Conservation (phyloP, 2,888 invertebrate species). For the Dorcus hopei region DNA sequence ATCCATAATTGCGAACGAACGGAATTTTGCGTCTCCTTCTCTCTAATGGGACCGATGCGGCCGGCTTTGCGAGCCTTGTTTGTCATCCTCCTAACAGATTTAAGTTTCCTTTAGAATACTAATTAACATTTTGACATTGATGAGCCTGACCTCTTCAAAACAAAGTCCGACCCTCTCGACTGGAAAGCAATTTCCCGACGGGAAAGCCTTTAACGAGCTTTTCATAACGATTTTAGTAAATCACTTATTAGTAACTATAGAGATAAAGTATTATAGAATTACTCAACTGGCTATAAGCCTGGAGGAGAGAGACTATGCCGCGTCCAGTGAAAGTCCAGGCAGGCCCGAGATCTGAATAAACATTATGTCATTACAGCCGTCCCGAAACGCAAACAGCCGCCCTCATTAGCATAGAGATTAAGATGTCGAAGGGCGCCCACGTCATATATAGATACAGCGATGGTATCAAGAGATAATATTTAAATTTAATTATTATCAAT, state of each 20-base stretch:
- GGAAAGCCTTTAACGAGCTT: constrained; percentile 23
- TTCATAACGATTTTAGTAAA: constrained; percentile 26
- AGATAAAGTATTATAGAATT: constrained; percentile 20
- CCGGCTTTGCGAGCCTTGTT: constrained; percentile 20
- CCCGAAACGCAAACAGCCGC: constrained; percentile 27
- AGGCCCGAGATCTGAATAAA: constrained; percentile 29
- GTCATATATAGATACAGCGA: constrained; percentile 1
- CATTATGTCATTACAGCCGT: constrained; percentile 27
- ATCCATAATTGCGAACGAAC: constrained; percentile 27
- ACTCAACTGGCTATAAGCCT: constrained; percentile 23
- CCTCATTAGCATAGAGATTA: constrained; percentile 33
- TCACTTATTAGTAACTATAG: constrained; percentile 19
- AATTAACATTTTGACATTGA: constrained; percentile 31
- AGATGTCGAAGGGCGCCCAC: constrained; percentile 25
- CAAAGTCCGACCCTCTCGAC: too few relatives aligned
- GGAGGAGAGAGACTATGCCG: constrained; percentile 20
- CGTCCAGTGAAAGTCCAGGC: constrained; percentile 22
- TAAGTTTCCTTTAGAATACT: constrained; percentile 28
- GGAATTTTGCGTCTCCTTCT: not conserved
- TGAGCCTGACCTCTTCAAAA: too few relatives aligned
- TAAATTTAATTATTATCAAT: constrained; percentile 3
- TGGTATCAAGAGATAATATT: constrained; percentile 3
- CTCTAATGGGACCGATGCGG: constrained; percentile 8
- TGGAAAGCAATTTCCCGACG: constrained; percentile 14
- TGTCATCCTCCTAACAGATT: constrained; percentile 30